Conservation (phyloP, 92 coral and sea anemone species). For the Palythoa heliodiscus region DNA sequence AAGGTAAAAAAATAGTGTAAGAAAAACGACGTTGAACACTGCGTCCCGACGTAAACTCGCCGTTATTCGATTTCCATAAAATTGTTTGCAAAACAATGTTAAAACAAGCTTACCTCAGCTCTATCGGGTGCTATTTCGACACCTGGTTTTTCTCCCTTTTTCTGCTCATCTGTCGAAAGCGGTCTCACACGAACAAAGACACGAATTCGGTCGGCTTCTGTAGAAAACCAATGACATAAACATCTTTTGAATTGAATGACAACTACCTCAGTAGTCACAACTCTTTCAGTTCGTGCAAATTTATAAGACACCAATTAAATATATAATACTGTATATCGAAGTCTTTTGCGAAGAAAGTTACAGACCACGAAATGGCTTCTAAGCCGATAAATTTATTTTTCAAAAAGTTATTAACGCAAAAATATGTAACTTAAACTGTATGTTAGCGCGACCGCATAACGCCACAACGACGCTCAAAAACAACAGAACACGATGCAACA, state of each 20-base stretch:
- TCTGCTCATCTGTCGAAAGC: constrained; percentile 67
- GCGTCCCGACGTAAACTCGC: not conserved
- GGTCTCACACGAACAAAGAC: constrained; percentile 92
- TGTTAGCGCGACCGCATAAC: not conserved
- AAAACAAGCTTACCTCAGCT: constrained; percentile 70
- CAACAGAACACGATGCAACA: not conserved
- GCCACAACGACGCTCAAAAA: not conserved
- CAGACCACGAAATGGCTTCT: not conserved
- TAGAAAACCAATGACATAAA: not conserved
- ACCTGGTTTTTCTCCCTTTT: constrained; percentile 73
- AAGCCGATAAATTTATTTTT: not conserved
- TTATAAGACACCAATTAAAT: constrained; percentile 29
- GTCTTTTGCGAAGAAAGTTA: no score
- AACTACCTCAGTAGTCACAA: not conserved
- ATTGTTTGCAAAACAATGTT: not conserved
- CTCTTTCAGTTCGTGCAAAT: not conserved
- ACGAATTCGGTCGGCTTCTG: constrained; percentile 82
- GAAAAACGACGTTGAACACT: not conserved
- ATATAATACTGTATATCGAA: not conserved
- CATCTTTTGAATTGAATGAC: not conserved
- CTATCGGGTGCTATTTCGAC: constrained; percentile 71
- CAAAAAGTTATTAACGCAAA: not conserved
- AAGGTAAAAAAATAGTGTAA: no score
- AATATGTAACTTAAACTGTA: not conserved
- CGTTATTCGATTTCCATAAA: not conserved